Conservation (phyloP, 2,888 invertebrate species). For the Prenolepis imparis region DNA sequence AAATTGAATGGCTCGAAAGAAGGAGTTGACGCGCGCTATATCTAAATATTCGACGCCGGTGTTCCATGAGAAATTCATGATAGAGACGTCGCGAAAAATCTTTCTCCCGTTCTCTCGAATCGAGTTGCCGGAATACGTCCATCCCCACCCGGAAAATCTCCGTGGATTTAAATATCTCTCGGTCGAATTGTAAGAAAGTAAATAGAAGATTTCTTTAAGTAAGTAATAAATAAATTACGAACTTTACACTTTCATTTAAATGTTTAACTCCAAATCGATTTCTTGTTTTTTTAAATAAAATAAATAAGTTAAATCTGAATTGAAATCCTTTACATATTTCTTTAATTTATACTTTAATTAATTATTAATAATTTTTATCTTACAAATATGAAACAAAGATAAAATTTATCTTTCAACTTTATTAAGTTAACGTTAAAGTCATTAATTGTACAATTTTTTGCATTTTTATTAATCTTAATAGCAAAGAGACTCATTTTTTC, state of each 20-base stretch:
- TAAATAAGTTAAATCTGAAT: too few relatives aligned
- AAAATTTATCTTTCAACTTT: background rate
- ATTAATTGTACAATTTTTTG: background rate
- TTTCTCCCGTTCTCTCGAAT: conserved; percentile 25
- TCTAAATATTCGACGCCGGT: conserved; percentile 49
- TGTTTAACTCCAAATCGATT: conserved; percentile 43
- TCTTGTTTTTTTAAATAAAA: too few relatives aligned
- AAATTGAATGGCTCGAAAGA: conserved; percentile 46
- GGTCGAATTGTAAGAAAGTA: conserved; percentile 32
- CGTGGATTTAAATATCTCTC: conserved; percentile 44
- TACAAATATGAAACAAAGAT: background rate
- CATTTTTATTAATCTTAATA: conserved; percentile 1
- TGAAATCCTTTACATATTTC: too few relatives aligned
- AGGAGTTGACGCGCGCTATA: conserved; percentile 26
- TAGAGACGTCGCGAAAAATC: conserved; percentile 49
- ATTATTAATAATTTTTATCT: background rate
- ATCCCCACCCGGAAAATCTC: conserved; percentile 44
- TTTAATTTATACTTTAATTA: too few relatives aligned
- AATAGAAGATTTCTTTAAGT: conserved; percentile 48
- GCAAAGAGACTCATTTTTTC: background rate
- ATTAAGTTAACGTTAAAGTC: background rate
- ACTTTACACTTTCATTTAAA: conserved; percentile 43
- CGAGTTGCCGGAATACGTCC: conserved; percentile 40
- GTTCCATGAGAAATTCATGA: conserved; percentile 54
- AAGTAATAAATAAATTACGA: conserved; percentile 45